Evolutionary conservation across 2,888 invertebrate genomes (phyloP), one percentile per base, ranked within the genome.

Genomic region (Fragum fragum): DNA sequence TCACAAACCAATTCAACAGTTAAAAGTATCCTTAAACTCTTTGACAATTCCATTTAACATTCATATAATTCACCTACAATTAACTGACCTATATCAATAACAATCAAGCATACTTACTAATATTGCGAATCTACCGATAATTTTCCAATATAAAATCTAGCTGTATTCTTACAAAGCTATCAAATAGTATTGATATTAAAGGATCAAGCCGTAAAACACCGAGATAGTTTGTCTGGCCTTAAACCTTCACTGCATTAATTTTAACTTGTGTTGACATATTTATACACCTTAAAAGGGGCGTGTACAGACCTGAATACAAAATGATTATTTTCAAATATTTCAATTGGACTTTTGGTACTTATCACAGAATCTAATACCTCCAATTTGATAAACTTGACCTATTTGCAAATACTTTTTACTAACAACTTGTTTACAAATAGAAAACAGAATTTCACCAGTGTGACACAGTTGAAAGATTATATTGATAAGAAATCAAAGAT

Each of bases 81-180:
- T 36, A 6, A 6, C 32, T 6, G 5, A 36, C 9, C 5, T 36
- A 36, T 47, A 47, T 47, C 14, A 47, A 47, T 47, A 9, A 14
- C 47, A 47, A 47, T 39, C 7, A 39, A 47, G n/a, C 2, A 47
- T 47, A 47, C 47, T 47, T 47, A 47, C 47, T 47, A 9, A 47
- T 47, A 47, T 47, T 47, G 47, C 16, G n/a, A 47, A 47, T 47
- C 5, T 14, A n/a, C 14, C 47, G 14, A 47, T 47, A 47, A 47
- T 47, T 47, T 47, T 47, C 47, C 47, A 47, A 47, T 47, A 47
- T 47, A 47, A 47, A 47, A n/a, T 47, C 47, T 47, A 47, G 47
- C 47, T 3, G 7, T 47, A 47, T 9, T 47, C 16, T n/a, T 47
- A 47, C 16, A 14, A 47, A 5, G 47, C 47, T 47, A 9, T 47